Conservation (phyloP, 2,113 vertebrate species). For the Synodontis membranacea region DNA sequence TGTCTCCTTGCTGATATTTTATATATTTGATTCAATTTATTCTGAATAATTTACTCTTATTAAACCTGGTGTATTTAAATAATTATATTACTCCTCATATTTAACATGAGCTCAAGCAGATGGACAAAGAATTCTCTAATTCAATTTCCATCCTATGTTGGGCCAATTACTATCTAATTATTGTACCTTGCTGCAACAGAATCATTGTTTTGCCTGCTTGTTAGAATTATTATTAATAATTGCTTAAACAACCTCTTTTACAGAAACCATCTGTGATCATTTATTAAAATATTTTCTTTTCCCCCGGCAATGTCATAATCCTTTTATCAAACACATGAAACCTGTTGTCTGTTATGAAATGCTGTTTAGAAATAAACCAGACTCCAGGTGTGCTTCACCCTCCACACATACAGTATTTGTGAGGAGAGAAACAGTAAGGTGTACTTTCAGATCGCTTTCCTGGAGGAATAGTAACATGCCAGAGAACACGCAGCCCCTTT, state of each 20-base stretch:
- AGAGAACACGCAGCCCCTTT: background rate
- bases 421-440: background rate
- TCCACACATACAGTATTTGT: background rate
- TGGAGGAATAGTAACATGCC: background rate
- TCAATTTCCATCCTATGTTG: background rate
- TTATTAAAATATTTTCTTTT: too few relatives aligned
- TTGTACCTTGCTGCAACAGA: background rate
- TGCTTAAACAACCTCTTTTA: background rate
- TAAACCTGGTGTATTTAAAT: background rate
- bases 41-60: background rate
- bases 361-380: background rate
- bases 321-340: background rate
- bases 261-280: background rate
- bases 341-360: background rate
- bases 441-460: background rate
- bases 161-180: background rate
- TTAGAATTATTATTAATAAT: background rate
- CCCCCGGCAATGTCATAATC: background rate
- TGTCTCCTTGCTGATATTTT: background rate
- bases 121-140: background rate
- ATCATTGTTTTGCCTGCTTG: background rate
- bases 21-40: background rate
- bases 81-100: background rate
- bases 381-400: background rate
- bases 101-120: background rate